These are phyloP conservation scores for Paraescarpia echinospica DNA, from an alignment of 1,140 invertebrate genomes.

Conservation along the genomic window DNA sequence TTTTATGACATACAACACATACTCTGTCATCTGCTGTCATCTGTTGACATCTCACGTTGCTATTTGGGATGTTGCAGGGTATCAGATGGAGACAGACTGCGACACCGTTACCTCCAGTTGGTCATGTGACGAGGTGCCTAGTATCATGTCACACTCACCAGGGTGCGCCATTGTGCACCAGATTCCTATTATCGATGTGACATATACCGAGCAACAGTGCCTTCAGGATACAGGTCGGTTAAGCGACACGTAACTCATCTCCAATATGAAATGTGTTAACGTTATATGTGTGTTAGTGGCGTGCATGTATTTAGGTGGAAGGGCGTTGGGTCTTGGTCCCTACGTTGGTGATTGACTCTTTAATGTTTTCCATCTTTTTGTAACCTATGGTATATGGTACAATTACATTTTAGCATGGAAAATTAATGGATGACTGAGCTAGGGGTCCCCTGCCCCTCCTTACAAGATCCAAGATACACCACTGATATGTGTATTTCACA, in stretches of 20 bases:
- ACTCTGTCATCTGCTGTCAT: background rate
- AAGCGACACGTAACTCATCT: background rate
- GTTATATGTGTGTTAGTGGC: too few relatives aligned
- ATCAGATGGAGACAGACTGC: background rate
- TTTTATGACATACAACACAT: too few relatives aligned
- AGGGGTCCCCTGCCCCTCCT: too few relatives aligned
- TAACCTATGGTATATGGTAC: too few relatives aligned
- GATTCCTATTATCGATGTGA: background rate
- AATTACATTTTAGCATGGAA: too few relatives aligned
- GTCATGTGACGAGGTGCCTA: background rate
- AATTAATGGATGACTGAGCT: too few relatives aligned
- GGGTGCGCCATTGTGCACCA: conserved; percentile 2
- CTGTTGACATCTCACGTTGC: background rate
- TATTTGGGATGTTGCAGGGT: background rate
- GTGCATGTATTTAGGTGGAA: too few relatives aligned
- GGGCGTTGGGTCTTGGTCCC: too few relatives aligned
- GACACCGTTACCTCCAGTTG: background rate
- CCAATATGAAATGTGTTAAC: background rate
- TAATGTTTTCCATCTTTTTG: too few relatives aligned
- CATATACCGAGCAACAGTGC: background rate
- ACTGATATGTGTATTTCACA: background rate
- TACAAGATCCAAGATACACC: too few relatives aligned
- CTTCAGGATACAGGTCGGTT: background rate
- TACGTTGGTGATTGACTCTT: too few relatives aligned
- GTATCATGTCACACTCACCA: background rate